Base-by-base conservation (phyloP, 1,140 invertebrate species). In the Trichonephila inaurata region DNA sequence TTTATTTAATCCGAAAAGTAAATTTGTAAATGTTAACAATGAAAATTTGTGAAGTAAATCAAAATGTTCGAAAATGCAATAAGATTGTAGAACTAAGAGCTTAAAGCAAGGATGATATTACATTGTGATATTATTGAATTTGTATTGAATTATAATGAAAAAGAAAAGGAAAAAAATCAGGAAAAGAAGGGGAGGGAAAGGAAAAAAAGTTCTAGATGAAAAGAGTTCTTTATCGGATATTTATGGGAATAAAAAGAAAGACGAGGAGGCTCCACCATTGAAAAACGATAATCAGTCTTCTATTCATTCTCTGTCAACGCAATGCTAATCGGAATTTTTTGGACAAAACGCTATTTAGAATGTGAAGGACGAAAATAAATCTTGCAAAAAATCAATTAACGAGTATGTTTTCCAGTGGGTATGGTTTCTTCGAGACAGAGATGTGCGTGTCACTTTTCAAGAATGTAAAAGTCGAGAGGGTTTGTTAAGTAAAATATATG, bases 221-320 rank as follows among this genome's bases (percentile, higher is more conserved):
- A 89, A 89, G 40, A 77, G 28, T 77, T 87, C 28, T 92, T 86
- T 83, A 92, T 60, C 60, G 62, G 51, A 87, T 92, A 92, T 92
- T 92, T 87, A 87, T 92, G 91, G 51, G 33, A 33, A 44, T 21
- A 87, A 44, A 60, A 40, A 69, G 66, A 72, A 58, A 62, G 58
- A 28, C 16, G 64, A 83, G 28, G 82, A 91, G 89, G 10, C 44
- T 82, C 58, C 85, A 33, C n/a, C 83, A 87, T 92, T 92, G 91
- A 86, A 92, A 92, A 92, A 85, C 82, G 66, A 86, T 92, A 60
- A 86, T 92, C 82, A 69, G 58, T 87, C 91, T 92, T 87, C 81
- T 19, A 66, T 87, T 92, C 83, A 72, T 33, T 5, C 8, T 7
- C 91, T 77, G 91, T 87, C 91, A 92, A 28, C 83, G 51, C 89